These are phyloP conservation scores for Agapornis canus DNA, from an alignment of 2,797 vertebrate genomes.

Conservation along the genomic window DNA sequence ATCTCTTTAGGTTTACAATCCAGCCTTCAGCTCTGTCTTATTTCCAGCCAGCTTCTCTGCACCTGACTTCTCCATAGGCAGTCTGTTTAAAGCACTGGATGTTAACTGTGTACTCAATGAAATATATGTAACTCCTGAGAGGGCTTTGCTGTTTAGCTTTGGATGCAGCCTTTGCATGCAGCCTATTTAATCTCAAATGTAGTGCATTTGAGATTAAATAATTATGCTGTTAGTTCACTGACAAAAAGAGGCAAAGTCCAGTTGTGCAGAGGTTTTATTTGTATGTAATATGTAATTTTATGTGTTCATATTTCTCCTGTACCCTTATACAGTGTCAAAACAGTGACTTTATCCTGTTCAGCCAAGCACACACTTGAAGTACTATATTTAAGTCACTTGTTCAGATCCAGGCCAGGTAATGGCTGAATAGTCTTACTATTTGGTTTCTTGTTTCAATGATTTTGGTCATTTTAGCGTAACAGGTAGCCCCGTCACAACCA, in stretches of 20 bases:
- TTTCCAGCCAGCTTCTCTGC: background rate
- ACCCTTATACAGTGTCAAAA: background rate
- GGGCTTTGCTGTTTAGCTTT: background rate
- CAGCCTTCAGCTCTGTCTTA: background rate
- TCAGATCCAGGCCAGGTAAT: background rate
- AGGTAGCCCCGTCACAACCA: background rate
- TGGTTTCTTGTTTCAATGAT: background rate
- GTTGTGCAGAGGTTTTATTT: background rate
- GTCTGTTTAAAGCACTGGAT: background rate
- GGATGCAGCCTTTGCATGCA: background rate
- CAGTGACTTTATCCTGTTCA: background rate
- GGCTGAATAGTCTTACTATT: background rate
- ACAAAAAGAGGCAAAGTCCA: background rate
- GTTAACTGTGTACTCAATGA: background rate
- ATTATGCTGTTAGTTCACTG: background rate
- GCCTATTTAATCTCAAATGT: background rate
- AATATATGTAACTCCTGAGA: background rate
- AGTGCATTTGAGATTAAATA: background rate
- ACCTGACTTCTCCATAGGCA: background rate
- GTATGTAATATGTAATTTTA: background rate
- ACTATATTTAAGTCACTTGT: background rate
- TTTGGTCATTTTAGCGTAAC: background rate
- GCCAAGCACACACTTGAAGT: background rate
- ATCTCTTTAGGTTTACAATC: background rate
- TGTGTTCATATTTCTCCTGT: background rate